Base-by-base conservation (phyloP, 2,888 invertebrate genomes). In the Cheilosia impressa region DNA sequence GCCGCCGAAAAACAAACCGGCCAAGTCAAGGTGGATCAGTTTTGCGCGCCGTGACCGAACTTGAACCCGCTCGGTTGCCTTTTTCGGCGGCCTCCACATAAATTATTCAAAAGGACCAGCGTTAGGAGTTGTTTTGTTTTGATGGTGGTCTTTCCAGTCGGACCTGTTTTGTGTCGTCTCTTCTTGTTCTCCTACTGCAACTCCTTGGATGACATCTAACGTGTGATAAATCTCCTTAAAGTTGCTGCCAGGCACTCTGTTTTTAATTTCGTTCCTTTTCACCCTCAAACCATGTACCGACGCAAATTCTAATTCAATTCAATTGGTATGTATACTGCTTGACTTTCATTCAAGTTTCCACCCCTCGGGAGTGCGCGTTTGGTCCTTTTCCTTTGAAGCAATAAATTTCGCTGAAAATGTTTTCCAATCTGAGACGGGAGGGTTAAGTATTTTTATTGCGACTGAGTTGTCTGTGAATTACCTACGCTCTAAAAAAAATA, bases 51-150 rank as follows among this genome's bases (percentile, higher is more conserved):
- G 13, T 80, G 55, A 45, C 75, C 75, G 60, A 66, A 47, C 43
- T 84, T 76, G 71, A 75, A 79, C 65, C 50, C 31, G 4, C 53
- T 10, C 38, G 31, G 31, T 65, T 47, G 24, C n/a, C 31, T 62
- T 47, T 57, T 55, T 45, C 9, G 50, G 34, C 52, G 15, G 22
- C 34, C 15, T 63, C 27, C 57, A 65, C 53, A 79, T 84, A 79
- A 84, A 84, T 84, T 80, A 80, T 84, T 75, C 71, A 69, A 80
- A 75, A 82, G 82, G 65, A 76, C 63, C 60, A 55, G 60, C 41
- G 19, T 47, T 52, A 80, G 53, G 45, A 57, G 31, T 22, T 53
- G 22, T n/a, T n/a, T n/a, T n/a, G 15, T 53, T 53, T 60, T 53
- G 50, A 58, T 60, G 58, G 71, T 58, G 58, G 47, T 71, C 58